These are phyloP conservation scores for Rhizomys pruinosus DNA, from an alignment of 2,113 vertebrate species.

Conservation along the genomic window DNA sequence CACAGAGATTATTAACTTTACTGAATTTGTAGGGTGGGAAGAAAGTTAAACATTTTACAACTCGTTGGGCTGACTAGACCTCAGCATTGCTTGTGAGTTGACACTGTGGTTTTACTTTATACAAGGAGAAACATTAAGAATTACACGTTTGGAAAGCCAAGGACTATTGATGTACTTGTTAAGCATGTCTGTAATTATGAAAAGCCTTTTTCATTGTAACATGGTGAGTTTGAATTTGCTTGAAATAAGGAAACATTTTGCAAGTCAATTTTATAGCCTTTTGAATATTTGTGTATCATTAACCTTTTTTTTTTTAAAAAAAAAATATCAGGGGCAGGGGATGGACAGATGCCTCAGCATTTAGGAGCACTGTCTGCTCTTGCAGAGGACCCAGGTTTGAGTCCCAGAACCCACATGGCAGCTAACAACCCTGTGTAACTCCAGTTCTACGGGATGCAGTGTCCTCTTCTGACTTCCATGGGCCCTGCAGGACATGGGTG, in stretches of 20 bases:
- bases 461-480: too few species aligned
- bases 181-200: not conserved
- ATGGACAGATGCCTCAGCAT: too few species aligned
- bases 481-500: too few species aligned
- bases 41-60: conserved; percentile 41
- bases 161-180: not conserved
- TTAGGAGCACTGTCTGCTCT: too few species aligned
- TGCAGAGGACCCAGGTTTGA: too few species aligned
- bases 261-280: not conserved
- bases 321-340: too few species aligned
- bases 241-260: conserved; percentile 50
- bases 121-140: not conserved
- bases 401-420: too few species aligned
- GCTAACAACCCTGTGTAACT: too few species aligned
- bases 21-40: not conserved
- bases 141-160: not conserved
- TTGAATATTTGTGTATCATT: conserved; percentile 61
- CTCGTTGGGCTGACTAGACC: not conserved
- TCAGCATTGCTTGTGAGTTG: not conserved
- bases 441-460: too few species aligned
- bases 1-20: conserved; percentile 30
- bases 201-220: conserved; percentile 9
- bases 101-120: not conserved
- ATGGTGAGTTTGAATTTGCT: conserved; percentile 31
- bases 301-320: not conserved